Evolutionary conservation across 2,113 vertebrate species (phyloP).

Genomic region (Gallinago media): DNA sequence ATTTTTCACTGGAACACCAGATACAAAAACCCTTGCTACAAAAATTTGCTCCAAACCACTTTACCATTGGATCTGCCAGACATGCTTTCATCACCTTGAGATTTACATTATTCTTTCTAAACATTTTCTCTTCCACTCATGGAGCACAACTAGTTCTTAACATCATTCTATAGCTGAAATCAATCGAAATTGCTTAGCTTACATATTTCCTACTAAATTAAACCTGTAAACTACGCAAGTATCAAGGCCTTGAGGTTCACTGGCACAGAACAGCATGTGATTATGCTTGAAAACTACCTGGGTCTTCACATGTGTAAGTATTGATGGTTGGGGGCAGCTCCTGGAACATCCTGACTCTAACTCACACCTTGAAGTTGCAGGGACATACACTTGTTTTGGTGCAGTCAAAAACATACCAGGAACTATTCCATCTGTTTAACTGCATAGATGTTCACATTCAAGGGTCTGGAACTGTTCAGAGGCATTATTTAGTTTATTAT

Average conservation of each 20-base stretch:
- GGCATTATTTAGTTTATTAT: neutral
- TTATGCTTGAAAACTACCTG: neutral
- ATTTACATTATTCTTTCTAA: neutral
- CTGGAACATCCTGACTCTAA: neutral
- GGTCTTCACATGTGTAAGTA: neutral
- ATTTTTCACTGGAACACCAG: neutral
- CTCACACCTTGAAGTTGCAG: neutral
- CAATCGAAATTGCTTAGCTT: too few species aligned
- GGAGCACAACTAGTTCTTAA: too few species aligned
- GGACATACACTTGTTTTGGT: neutral
- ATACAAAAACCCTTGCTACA: neutral
- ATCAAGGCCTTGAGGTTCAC: neutral
- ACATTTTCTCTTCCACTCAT: neutral
- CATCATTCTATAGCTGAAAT: too few species aligned
- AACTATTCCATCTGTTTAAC: neutral
- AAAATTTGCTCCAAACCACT: neutral
- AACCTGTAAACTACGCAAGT: neutral
- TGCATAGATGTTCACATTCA: neutral
- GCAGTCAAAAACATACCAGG: neutral
- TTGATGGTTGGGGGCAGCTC: neutral
- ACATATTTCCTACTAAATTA: neutral
- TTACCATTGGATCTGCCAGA: neutral
- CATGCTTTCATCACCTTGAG: neutral
- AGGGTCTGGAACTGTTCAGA: neutral
- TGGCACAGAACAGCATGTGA: neutral